Evolutionary conservation across 2,888 invertebrate species (phyloP).

Genomic region (Nymphalis polychloros): DNA sequence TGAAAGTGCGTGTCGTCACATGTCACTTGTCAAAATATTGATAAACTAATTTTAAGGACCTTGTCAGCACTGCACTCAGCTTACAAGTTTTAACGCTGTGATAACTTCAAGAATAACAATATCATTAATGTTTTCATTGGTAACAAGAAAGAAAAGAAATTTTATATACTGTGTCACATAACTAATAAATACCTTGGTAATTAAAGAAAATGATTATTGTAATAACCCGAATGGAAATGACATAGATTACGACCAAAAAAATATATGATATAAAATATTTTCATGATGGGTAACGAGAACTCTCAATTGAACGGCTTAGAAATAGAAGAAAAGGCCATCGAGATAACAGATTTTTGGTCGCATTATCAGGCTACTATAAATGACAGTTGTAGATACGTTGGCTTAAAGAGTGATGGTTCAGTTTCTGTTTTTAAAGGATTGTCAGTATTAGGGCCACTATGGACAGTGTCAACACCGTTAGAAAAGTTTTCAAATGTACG

Average conservation of each 20-base stretch:
- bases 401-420: conserved; percentile 79
- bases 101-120: too few relatives aligned
- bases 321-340: conserved; percentile 88
- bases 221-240: conserved; percentile 1
- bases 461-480: conserved; percentile 85
- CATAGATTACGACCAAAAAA: neutral
- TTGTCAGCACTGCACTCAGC: too few relatives aligned
- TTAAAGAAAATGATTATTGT: neutral
- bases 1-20: neutral
- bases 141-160: too few relatives aligned
- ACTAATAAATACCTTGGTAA: neutral
- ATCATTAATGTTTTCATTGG: too few relatives aligned
- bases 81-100: too few relatives aligned
- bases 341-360: conserved; percentile 90
- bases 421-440: conserved; percentile 90
- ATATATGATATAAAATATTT: conserved; percentile 4
- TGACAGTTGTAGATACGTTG: conserved; percentile 79
- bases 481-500: conserved; percentile 89
- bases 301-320: conserved; percentile 87
- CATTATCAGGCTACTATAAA: conserved; percentile 84
- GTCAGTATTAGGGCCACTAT: conserved; percentile 84
- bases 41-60: neutral
- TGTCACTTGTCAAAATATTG: conserved; percentile 8
- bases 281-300: conserved; percentile 88
- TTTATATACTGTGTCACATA: neutral